These are phyloP conservation scores for Drosophila repletoides DNA, from an alignment of 1,140 invertebrate genomes.

Conservation along the genomic window DNA sequence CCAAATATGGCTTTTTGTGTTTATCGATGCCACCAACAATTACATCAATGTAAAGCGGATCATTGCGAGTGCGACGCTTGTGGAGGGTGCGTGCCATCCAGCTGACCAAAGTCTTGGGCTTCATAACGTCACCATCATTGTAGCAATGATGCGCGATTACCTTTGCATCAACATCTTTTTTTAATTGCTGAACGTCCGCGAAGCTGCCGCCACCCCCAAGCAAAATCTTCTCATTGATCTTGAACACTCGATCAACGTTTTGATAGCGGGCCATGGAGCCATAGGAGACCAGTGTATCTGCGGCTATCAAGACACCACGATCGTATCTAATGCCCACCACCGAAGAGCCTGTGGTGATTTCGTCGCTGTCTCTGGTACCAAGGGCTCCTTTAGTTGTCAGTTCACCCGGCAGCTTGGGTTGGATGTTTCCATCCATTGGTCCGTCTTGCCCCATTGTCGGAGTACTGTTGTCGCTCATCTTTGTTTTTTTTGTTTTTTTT, in stretches of 20 bases:
- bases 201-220: conserved; percentile 96
- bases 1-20: conserved; percentile 89
- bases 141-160: conserved; percentile 95
- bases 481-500: no score
- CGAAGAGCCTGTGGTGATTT: conserved; percentile 94
- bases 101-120: conserved; percentile 93
- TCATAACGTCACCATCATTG: conserved; percentile 94
- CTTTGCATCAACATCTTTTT: conserved; percentile 94
- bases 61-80: conserved; percentile 94
- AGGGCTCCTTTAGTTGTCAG: conserved; percentile 68
- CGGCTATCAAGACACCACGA: conserved; percentile 94
- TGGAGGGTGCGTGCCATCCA: conserved; percentile 97
- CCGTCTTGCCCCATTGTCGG: conserved; percentile 87
- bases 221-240: conserved; percentile 95
- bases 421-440: conserved; percentile 84
- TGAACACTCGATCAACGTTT: conserved; percentile 91
- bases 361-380: conserved; percentile 86
- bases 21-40: conserved; percentile 94
- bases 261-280: conserved; percentile 94
- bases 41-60: conserved; percentile 97
- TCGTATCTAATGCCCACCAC: conserved; percentile 94
- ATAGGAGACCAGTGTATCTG: conserved; percentile 95
- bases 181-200: conserved; percentile 96
- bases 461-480: conserved; percentile 48
- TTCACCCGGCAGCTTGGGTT: conserved; percentile 58